These are phyloP conservation scores for Etheostoma nigrum DNA, from an alignment of 2,797 vertebrate species.

Conservation along the genomic window DNA sequence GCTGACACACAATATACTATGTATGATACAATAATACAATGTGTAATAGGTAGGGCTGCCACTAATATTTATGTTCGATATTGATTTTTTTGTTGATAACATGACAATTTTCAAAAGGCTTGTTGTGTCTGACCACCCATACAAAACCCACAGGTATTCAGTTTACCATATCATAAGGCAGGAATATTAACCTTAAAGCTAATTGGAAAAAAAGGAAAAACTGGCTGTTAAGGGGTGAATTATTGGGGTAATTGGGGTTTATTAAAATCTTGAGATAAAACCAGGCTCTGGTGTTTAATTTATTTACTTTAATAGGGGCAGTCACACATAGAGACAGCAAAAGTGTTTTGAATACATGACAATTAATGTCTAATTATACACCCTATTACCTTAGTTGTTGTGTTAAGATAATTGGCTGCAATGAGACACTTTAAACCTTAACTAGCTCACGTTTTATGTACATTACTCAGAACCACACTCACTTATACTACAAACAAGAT, in stretches of 20 bases:
- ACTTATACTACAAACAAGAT: conserved; percentile 3
- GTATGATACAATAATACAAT: background rate
- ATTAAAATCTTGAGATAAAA: too few relatives aligned
- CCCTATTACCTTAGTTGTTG: background rate
- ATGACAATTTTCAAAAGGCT: background rate
- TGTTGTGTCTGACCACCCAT: background rate
- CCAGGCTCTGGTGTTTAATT: too few relatives aligned
- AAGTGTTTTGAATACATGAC: background rate
- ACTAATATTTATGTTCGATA: background rate
- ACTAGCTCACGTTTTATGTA: background rate
- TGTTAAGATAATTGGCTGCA: background rate
- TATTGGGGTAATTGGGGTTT: too few relatives aligned
- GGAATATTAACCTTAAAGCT: background rate
- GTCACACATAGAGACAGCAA: background rate
- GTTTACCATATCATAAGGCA: too few relatives aligned
- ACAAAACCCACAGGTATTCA: background rate
- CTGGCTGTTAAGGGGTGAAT: too few relatives aligned
- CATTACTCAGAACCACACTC: conserved; percentile 8
- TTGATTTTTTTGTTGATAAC: background rate
- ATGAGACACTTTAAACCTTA: background rate
- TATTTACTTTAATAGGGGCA: too few relatives aligned
- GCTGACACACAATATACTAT: background rate
- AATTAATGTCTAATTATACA: background rate
- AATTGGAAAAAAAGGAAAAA: too few relatives aligned
- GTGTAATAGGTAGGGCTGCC: background rate